Evolutionary conservation across 2,113 vertebrate genomes (phyloP).

Genomic region (Clinocottus analis): DNA sequence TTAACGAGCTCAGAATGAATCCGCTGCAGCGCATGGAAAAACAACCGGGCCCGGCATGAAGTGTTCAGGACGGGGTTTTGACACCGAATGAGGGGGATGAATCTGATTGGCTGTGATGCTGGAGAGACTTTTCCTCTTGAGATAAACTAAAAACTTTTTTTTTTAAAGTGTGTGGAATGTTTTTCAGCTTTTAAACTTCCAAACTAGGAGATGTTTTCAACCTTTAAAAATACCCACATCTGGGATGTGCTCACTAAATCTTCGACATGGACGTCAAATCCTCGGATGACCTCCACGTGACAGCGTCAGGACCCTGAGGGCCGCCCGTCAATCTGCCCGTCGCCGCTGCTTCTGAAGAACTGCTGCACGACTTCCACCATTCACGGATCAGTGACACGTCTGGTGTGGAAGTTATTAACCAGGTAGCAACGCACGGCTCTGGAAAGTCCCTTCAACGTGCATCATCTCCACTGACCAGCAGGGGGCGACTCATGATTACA

Average conservation of each 20-base stretch:
- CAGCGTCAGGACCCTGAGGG: constrained; percentile 1
- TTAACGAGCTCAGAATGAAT: constrained; percentile 50
- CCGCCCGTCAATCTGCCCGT: background rate
- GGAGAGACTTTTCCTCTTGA: constrained; percentile 15
- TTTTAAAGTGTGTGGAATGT: background rate
- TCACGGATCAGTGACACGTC: background rate
- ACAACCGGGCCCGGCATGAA: constrained; percentile 47
- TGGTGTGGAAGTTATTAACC: background rate
- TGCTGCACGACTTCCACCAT: constrained; percentile 18
- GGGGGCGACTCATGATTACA: too few relatives aligned
- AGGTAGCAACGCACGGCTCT: background rate
- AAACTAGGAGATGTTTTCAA: constrained; percentile 35
- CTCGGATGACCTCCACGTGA: constrained; percentile 31
- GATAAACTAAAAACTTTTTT: too few relatives aligned
- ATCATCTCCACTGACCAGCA: too few relatives aligned
- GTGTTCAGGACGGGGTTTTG: constrained; percentile 48
- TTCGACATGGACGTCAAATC: constrained; percentile 35
- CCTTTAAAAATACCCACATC: constrained; percentile 25
- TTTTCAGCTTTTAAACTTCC: background rate
- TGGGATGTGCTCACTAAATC: constrained; percentile 29
- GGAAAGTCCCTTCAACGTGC: too few relatives aligned
- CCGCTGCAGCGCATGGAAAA: constrained; percentile 55
- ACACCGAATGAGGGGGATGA: background rate
- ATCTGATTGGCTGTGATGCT: constrained; percentile 12
- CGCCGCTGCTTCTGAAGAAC: constrained; percentile 23